Evolutionary conservation across 2,113 vertebrate genomes (phyloP), one percentile per base, ranked within the genome.

Genomic region (Dipodomys spectabilis): DNA sequence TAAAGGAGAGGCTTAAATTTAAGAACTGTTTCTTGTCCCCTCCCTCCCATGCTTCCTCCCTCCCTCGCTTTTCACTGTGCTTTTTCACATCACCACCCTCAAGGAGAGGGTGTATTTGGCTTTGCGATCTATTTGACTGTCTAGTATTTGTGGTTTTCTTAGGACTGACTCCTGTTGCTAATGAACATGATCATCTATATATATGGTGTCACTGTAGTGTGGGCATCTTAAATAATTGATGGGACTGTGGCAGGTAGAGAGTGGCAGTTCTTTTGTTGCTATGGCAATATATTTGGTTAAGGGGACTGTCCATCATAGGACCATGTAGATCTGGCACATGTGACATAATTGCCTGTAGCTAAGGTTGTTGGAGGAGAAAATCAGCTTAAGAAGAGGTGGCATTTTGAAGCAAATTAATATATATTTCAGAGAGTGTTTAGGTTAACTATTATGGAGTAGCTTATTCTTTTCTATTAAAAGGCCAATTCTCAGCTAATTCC

Each of bases 221-320:
- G 96, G 97, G 94, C 94, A 95, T 83, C 86, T 91, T 98, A 97
- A 98, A 98, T 98, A 98, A 98, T 98, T 98, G 97, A 98, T 97
- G 30, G 94, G 95, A 89, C 96, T 95, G 92, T 97, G 96, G 95
- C 97, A 98, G 97, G 97, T 98, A 98, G 97, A 98, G 97, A 81
- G 97, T 35, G 83, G 95, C 95, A 91, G 92, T 97, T 80, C 94
- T 94, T 98, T 4, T 97, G 98, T 98, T 98, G 97, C 98, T 97
- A 98, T 98, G 97, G 98, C 86, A 97, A 98, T 98, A 93, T 87
- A 95, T 98, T 98, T 98, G 96, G 96, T 98, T 98, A 97, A 98
- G 97, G 96, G 96, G 95, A 96, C 96, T 97, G 96, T 98, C 97
- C 96, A 95, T 98, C 97, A 96, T 97, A 92, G 95, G 94, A 80